Evolutionary conservation across 2,797 vertebrate species (phyloP).

Genomic region (Tympanoctomys barrerae): DNA sequence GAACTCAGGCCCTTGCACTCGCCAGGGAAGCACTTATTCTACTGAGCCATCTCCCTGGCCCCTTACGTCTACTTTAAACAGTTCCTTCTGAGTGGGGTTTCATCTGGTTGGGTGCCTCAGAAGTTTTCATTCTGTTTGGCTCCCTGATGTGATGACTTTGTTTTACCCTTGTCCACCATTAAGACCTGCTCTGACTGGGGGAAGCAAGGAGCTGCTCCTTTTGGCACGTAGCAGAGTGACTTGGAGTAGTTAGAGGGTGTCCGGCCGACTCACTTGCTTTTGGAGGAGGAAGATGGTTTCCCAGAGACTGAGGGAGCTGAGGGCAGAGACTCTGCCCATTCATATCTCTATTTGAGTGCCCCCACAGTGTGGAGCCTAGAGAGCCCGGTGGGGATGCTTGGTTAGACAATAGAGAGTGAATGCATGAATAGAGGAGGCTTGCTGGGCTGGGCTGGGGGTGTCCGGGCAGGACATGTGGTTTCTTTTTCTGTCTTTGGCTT

Average conservation of each 20-base stretch:
- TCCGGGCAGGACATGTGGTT: background rate
- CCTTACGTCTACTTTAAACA: conserved; percentile 5
- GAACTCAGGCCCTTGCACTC: too few species aligned
- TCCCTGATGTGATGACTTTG: background rate
- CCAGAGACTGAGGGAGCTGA: background rate
- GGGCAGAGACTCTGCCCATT: background rate
- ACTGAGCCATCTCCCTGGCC: background rate
- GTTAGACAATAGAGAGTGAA: background rate
- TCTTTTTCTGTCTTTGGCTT: background rate
- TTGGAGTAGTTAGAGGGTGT: background rate
- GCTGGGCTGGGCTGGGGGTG: background rate
- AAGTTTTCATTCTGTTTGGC: background rate
- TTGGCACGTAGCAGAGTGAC: background rate
- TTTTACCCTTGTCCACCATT: background rate
- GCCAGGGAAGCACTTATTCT: too few species aligned
- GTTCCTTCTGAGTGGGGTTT: background rate
- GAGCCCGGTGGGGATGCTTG: background rate
- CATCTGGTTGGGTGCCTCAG: background rate
- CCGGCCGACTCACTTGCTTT: background rate
- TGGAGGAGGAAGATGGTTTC: background rate
- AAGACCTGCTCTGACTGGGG: background rate
- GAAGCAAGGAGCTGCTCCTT: background rate
- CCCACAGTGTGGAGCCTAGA: background rate
- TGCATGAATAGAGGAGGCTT: background rate
- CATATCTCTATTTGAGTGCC: background rate